A percentile compares a stretch with the other conserved stretches of the same genome.
phyloP scores from a whole-genome alignment of 2,113 vertebrate genomes.

The Dicrurus megarhynchus region DNA sequence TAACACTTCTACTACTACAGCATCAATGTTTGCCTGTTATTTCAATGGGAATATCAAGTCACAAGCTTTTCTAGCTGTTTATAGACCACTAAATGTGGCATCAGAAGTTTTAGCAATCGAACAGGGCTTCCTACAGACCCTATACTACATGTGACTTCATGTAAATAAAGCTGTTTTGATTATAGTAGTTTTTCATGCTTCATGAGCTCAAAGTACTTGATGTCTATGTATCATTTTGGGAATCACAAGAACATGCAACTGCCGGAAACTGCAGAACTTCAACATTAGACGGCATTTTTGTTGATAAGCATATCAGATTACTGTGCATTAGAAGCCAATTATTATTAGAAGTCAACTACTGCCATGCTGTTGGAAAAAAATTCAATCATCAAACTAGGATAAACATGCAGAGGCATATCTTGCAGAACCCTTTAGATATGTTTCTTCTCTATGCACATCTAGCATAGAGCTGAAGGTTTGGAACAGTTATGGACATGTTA shows the following conservation, averaged over 20 bases:
- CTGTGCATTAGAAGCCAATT: background rate
- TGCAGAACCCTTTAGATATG: background rate
- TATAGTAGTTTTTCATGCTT: background rate
- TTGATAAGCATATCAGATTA: background rate
- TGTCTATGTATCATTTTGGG: background rate
- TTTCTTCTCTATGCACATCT: background rate
- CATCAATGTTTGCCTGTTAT: background rate
- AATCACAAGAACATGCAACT: background rate
- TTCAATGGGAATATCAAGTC: background rate
- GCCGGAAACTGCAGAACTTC: background rate
- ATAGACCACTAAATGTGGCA: background rate
- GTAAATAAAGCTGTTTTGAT: background rate
- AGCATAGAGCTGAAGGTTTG: background rate
- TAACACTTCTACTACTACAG: background rate
- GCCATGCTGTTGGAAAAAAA: background rate
- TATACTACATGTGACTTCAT: background rate
- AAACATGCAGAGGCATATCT: background rate
- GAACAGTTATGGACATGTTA: background rate
- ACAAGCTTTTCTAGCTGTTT: background rate
- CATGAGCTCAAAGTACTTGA: background rate
- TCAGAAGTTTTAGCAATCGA: background rate
- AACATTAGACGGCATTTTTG: background rate
- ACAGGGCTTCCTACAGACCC: background rate
- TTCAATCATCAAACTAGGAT: background rate
- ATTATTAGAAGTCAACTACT: background rate